Percentiles rank a stretch among this genome's conserved stretches.
phyloP scores from a whole-genome alignment of 2,797 vertebrate genomes.

The Alca torda region DNA sequence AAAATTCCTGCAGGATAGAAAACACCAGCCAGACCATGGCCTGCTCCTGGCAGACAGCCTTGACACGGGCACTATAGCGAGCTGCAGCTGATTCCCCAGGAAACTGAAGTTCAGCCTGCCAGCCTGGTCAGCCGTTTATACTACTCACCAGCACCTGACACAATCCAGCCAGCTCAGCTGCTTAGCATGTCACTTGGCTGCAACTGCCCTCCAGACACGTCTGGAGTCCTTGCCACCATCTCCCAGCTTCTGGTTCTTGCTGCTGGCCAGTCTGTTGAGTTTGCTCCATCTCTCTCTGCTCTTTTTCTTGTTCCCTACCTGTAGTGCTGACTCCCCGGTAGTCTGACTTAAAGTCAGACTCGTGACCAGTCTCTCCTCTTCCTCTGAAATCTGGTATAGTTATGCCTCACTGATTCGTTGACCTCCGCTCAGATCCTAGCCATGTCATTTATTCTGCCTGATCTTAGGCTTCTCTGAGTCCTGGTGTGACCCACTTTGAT shows the following conservation, averaged over 20 bases:
- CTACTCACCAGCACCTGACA: neutral
- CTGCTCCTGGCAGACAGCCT: neutral
- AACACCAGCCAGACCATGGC: neutral
- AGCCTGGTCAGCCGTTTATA: neutral
- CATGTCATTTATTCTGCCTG: neutral
- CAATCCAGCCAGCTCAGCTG: neutral
- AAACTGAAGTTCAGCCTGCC: neutral
- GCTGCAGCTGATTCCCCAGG: neutral
- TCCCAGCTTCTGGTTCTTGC: neutral
- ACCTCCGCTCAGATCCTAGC: neutral
- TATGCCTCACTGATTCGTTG: neutral
- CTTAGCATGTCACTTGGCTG: neutral
- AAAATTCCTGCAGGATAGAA: constrained; percentile 10
- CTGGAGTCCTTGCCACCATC: neutral
- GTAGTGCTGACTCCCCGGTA: neutral
- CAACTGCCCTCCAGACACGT: neutral
- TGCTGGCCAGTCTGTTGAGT: neutral
- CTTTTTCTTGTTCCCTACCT: neutral
- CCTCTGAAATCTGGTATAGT: neutral
- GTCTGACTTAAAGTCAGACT: neutral
- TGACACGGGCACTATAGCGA: accelerated
- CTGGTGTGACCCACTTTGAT: neutral
- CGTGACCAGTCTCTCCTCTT: neutral
- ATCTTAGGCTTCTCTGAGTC: neutral
- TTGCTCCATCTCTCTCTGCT: neutral